These are phyloP conservation scores for Eonycteris spelaea DNA, from an alignment of 2,113 vertebrate genomes.

Conservation along the genomic window DNA sequence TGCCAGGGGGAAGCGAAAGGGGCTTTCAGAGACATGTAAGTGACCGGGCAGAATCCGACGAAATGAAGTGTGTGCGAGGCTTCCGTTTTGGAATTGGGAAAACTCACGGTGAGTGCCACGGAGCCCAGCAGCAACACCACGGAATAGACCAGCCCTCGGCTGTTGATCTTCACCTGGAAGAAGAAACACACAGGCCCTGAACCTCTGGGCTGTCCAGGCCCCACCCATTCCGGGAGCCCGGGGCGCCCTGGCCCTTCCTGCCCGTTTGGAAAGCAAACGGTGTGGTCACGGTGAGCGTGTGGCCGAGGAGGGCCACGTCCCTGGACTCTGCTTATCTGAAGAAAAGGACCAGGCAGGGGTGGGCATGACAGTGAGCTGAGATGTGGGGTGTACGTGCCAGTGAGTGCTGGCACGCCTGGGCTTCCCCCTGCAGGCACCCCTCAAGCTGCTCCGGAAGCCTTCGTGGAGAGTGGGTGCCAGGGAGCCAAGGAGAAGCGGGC, in stretches of 20 bases:
- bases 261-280: neutral
- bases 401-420: fast-evolving
- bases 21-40: neutral
- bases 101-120: constrained; percentile 95
- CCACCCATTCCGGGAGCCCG: neutral
- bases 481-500: neutral
- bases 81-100: neutral
- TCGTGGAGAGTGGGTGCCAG: neutral
- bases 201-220: neutral
- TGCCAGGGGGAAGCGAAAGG: neutral
- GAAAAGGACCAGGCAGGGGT: neutral
- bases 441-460: neutral
- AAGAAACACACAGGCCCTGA: neutral
- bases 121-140: constrained; percentile 95
- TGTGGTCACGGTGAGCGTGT: fast-evolving
- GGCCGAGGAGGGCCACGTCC: fast-evolving
- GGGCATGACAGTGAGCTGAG: fast-evolving
- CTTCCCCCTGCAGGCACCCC: neutral
- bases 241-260: fast-evolving
- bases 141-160: constrained; percentile 94
- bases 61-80: fast-evolving
- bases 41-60: neutral
- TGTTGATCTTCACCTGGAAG: constrained; percentile 95
- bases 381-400: fast-evolving
- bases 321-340: neutral